Base-by-base conservation (phyloP, 1,140 invertebrate species). In the Proctacanthus coquilletti region DNA sequence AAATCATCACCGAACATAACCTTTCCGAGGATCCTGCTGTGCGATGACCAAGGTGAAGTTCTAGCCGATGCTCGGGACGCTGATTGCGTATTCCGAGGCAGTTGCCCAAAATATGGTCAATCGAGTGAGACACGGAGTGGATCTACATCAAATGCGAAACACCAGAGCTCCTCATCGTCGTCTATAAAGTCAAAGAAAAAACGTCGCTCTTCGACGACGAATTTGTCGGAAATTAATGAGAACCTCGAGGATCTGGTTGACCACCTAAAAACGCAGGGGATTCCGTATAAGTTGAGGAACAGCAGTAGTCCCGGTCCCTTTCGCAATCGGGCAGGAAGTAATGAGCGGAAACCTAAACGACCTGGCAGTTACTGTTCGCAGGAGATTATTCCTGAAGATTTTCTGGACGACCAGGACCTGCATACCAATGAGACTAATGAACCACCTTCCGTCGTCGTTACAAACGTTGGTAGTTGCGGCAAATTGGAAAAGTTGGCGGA, bases 1-100 rank as follows among this genome's bases (percentile, higher is more conserved):
- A 62, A 64, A 36, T 66, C 65, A 17, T 66, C 65, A 25, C 60
- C 61, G 14, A 60, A 66, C 39, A 65, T 69, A 17, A 46, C 53
- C 10, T 44, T 69, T 36, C 66, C 66, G 2, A 53, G 58, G 0
- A 68, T 69, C 8, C 46, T 66, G 31, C 46, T 69, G 1, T 67
- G 58, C 40, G 60, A 68, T 42, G 54, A 63, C 34, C 56, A 58
- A 21, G 64, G 64, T 4, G 45, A 56, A 31, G 48, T 68, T 3
- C 42, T 68, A 4, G 50, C 64, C 1, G 61, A 68, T 40, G 59
- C 64, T 8, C n/a, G n/a, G 23, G 13, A 20, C 3, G 31, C 14
- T 6, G 53, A 56, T 32, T 27, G 23, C 13, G 23, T 27, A 27
- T 27, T 27, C 13, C 23, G 13, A 13, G 8, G 23, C 8, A 27